Percentiles rank a stretch among this genome's conserved stretches.
Conservation (phyloP, 2,113 vertebrate genomes). For the Numida meleagris region DNA sequence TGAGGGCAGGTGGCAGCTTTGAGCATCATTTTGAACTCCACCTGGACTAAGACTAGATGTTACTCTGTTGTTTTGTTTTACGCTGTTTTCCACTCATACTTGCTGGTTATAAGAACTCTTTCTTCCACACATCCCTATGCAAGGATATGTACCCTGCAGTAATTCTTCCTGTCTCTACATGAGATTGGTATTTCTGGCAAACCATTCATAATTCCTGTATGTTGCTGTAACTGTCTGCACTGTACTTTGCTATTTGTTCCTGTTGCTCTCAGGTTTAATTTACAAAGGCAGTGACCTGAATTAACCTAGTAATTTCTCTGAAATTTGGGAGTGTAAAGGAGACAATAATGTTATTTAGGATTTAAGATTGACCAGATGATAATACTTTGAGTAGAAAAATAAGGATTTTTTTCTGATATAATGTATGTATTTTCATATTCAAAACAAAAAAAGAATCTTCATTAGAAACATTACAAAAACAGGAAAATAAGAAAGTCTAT, state of each 20-base stretch:
- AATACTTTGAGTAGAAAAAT: not conserved
- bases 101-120: not conserved
- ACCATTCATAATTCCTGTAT: conserved; percentile 24
- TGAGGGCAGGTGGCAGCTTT: not conserved
- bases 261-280: not conserved
- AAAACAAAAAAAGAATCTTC: not conserved
- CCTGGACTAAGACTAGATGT: not conserved
- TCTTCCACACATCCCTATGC: not conserved
- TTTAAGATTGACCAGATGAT: not conserved
- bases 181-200: conserved; percentile 60
- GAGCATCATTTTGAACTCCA: not conserved
- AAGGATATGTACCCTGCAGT: not conserved
- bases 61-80: not conserved
- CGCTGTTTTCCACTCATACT: not conserved
- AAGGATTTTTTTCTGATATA: not conserved
- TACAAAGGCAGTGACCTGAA: not conserved
- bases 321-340: not conserved
- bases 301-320: conserved; percentile 11
- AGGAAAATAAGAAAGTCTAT: not conserved
- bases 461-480: not conserved
- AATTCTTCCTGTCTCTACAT: conserved; percentile 61
- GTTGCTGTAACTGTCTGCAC: conserved; percentile 24
- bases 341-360: not conserved
- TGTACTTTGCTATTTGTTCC: not conserved
- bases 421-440: not conserved